Evolutionary conservation across 1,140 invertebrate species (phyloP).

Genomic region (Drosophila tristis): DNA sequence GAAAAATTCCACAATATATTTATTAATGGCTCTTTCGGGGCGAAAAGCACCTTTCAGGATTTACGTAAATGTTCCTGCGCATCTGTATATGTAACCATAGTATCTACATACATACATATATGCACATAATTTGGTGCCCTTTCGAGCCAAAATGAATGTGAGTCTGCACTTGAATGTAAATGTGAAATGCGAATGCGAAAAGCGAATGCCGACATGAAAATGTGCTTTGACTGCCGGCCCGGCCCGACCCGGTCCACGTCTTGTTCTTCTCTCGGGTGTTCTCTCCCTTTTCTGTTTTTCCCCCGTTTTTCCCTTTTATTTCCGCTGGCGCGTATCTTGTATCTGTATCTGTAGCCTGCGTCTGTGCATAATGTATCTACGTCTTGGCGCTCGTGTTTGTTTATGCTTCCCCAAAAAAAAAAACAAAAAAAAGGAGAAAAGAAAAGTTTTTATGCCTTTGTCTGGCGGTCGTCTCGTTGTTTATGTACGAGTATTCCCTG

Average conservation of each 20-base stretch:
- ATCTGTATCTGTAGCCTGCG: conserved; percentile 48
- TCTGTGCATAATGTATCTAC: conserved; percentile 76
- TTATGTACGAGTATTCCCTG: conserved; percentile 39
- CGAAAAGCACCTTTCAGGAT: background rate
- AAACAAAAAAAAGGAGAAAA: conserved; percentile 18
- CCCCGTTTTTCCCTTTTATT: conserved; percentile 29
- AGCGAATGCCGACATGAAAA: conserved; percentile 59
- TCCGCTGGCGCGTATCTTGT: conserved; percentile 26
- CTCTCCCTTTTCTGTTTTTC: conserved; percentile 23
- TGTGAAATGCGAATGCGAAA: conserved; percentile 47
- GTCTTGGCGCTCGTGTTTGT: conserved; percentile 61
- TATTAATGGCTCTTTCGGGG: conserved; percentile 37
- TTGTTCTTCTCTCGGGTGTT: conserved; percentile 27
- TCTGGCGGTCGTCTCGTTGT: conserved; percentile 61
- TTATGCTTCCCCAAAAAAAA: conserved; percentile 50
- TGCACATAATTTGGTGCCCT: conserved; percentile 44
- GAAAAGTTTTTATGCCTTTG: conserved; percentile 73
- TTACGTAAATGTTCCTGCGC: conserved; percentile 24
- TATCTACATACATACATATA: conserved; percentile 41
- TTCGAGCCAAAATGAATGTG: conserved; percentile 53
- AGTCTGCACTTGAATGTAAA: conserved; percentile 60
- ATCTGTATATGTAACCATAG: background rate
- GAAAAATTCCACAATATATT: conserved; percentile 46
- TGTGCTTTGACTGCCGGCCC: conserved; percentile 28
- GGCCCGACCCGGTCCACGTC: background rate